Percentiles rank a stretch among this genome's conserved stretches.
Conservation (phyloP, 64 coral and sea anemone genomes). For the Montipora efflorescens region DNA sequence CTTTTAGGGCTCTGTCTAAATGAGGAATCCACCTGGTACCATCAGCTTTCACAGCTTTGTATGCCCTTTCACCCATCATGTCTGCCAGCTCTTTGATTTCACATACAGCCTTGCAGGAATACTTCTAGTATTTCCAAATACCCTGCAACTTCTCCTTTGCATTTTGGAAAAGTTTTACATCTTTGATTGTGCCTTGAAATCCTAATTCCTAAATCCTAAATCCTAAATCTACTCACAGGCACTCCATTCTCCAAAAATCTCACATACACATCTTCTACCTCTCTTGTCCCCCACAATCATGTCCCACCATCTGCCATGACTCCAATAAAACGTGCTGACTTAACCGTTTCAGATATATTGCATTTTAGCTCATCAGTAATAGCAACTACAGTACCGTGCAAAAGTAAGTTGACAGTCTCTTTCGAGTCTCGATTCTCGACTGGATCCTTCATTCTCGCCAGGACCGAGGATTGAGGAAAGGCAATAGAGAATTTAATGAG, state of each 20-base stretch:
- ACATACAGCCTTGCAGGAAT: background rate
- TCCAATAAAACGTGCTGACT: slow-evolving; percentile 29
- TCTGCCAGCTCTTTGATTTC: background rate
- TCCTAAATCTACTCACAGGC: slow-evolving; percentile 27
- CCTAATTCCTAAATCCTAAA: slow-evolving; percentile 1
- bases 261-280: slow-evolving; percentile 58
- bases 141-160: background rate
- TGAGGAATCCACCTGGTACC: background rate
- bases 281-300: slow-evolving; percentile 41
- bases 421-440: too few relatives aligned
- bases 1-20: background rate
- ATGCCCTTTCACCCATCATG: background rate
- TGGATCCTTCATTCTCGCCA: too few relatives aligned
- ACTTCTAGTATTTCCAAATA: background rate
- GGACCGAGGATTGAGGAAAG: too few relatives aligned
- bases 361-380: slow-evolving; percentile 4
- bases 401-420: too few relatives aligned
- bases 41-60: background rate
- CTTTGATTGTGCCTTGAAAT: background rate
- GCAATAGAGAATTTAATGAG: too few relatives aligned
- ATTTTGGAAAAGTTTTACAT: background rate
- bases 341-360: slow-evolving; percentile 18
- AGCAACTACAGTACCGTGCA: background rate
- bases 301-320: slow-evolving; percentile 50
- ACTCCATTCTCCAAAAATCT: slow-evolving; percentile 46